Percentiles rank a stretch among this genome's conserved stretches.
These are phyloP conservation scores for Andrena haemorrhoa DNA, from an alignment of 2,888 invertebrate genomes.

Conservation along the genomic window DNA sequence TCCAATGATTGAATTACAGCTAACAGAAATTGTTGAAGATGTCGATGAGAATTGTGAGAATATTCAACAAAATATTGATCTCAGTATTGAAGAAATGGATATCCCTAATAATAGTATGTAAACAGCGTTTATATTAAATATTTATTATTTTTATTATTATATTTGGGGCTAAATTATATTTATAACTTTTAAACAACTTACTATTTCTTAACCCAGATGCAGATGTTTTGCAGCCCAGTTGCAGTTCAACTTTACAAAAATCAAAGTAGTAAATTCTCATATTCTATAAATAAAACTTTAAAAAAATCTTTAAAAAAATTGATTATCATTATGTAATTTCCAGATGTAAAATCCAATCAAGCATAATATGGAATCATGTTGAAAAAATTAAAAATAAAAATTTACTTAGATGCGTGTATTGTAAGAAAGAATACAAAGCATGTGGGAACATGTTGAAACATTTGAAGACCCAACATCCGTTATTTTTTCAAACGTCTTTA, in stretches of 20 bases:
- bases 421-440: slow-evolving; percentile 4
- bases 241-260: not conserved
- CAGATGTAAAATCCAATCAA: not conserved
- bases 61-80: no score
- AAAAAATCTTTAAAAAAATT: not conserved
- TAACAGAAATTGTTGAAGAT: no score
- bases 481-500: not conserved
- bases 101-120: no score
- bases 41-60: no score
- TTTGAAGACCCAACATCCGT: not conserved
- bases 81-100: no score
- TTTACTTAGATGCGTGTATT: not conserved
- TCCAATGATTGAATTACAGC: no score
- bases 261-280: slow-evolving; percentile 1
- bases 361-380: not conserved
- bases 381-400: not conserved
- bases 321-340: not conserved
- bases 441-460: slow-evolving; percentile 4
- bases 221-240: not conserved
- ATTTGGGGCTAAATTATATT: no score
- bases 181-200: no score
- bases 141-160: no score
- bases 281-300: not conserved
- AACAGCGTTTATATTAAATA: no score
- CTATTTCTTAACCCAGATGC: no score